These are phyloP conservation scores for Temnothorax curvispinosus DNA, from an alignment of 1,140 invertebrate genomes.

Conservation along the genomic window DNA sequence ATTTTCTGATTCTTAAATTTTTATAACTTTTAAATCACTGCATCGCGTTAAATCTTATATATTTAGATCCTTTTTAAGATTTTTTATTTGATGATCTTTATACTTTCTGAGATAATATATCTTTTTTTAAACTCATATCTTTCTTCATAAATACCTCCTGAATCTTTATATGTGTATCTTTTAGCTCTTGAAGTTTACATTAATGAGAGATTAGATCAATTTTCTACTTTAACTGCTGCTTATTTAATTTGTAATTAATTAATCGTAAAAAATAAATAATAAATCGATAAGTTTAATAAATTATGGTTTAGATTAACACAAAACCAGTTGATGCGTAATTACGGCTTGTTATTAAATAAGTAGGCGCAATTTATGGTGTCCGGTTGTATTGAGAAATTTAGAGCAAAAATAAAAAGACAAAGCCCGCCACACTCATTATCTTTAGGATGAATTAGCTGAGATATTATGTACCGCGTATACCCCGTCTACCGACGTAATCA, in stretches of 20 bases:
- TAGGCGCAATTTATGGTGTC: neutral
- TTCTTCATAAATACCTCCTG: too few relatives aligned
- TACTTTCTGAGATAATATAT: too few relatives aligned
- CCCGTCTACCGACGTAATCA: conserved; percentile 78
- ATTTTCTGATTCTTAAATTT: neutral
- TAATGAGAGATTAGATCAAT: neutral
- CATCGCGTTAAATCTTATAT: neutral
- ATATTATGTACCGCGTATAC: conserved; percentile 56
- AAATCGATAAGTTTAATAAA: neutral
- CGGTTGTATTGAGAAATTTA: conserved; percentile 34
- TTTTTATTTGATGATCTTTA: too few relatives aligned
- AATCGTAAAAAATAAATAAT: neutral
- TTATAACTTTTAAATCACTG: neutral
- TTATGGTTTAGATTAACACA: neutral
- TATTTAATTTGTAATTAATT: neutral
- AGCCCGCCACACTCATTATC: conserved; percentile 51
- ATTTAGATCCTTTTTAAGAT: neutral
- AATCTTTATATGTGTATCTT: neutral
- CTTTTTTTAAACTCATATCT: too few relatives aligned
- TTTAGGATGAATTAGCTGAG: conserved; percentile 56
- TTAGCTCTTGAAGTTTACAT: neutral
- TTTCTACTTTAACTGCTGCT: neutral
- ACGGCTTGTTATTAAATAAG: neutral
- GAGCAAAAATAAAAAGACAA: conserved; percentile 43
- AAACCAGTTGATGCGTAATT: conserved; percentile 12